These are phyloP conservation scores for Pristionchus japonicus DNA, from an alignment of 2,888 invertebrate species.

Conservation along the genomic window DNA sequence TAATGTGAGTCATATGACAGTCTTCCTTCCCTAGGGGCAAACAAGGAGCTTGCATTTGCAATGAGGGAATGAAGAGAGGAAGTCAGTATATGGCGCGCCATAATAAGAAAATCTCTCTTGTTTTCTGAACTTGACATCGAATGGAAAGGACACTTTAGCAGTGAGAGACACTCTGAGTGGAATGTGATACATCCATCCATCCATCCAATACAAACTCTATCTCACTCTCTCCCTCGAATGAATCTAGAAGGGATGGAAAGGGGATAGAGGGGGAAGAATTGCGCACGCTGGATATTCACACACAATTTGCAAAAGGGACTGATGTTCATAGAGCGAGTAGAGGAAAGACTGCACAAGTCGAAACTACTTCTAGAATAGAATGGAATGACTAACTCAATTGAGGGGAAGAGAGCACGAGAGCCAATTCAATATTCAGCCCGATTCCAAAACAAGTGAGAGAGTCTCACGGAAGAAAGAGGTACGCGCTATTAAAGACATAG, in stretches of 20 bases:
- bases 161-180: conserved; percentile 16
- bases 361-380: conserved; percentile 4
- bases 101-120: neutral
- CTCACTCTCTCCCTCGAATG: conserved; percentile 2
- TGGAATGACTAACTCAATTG: conserved; percentile 15
- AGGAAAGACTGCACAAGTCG: neutral
- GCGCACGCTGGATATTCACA: neutral
- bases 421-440: neutral
- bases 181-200: conserved; percentile 37
- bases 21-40: neutral
- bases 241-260: conserved; percentile 13
- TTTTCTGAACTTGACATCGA: neutral
- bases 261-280: conserved; percentile 22
- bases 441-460: conserved; percentile 29
- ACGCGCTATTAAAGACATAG: conserved; percentile 20
- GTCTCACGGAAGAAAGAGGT: neutral
- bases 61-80: neutral
- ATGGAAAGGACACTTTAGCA: conserved; percentile 6
- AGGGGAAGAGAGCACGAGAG: neutral
- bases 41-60: conserved; percentile 11
- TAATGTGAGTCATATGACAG: conserved; percentile 26
- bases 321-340: neutral
- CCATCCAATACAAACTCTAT: conserved; percentile 31
- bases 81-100: neutral
- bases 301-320: neutral